Evolutionary conservation across 2,888 invertebrate species (phyloP), one percentile per base, ranked within the genome.

Genomic region (Nemotelus nigrinus): DNA sequence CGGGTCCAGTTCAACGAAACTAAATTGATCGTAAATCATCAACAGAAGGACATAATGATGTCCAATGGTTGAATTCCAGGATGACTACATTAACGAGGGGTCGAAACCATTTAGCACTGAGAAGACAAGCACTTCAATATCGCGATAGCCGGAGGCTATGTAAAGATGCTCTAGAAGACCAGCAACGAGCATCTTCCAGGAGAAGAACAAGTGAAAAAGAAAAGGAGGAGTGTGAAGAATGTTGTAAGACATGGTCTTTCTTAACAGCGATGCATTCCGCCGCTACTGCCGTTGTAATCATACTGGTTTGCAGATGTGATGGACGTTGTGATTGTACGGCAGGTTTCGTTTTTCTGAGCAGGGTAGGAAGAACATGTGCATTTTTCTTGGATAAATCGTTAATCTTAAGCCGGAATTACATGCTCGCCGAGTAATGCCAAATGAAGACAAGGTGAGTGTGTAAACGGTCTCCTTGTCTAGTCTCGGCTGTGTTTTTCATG

Each of bases 241-340:
- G 60, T 72, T 72, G 72, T 72, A 57, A 72, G 47, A 72, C 72
- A 58, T 72, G 58, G 72, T 60, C 72, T 72, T 72, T 47, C 72
- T 58, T 60, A 72, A 72, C 47, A 71, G n/a, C 41, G 3, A 70
- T 43, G 2, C 53, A 43, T 53, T 41, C 70, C 70, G 53, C 70
- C 70, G 8, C 3, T 70, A 44, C 43, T n/a, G 48, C 50, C n/a
- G 25, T 6, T 70, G 55, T 55, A 25, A 55, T 55, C 25, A 70
- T n/a, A 70, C 55, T 70, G 70, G 70, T 47, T 53, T 41, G 4
- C 55, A 70, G 41, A 47, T 3, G 67, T n/a, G 39, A 55, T 43
- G 53, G 70, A 70, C 70, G 43, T 70, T n/a, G n/a, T n/a, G n/a
- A n/a, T n/a, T n/a, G n/a, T n/a, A 47, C 43, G 43, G 55, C 70